Conservation (phyloP, 2,888 invertebrate genomes). For the Aporophyla lueneburgensis region DNA sequence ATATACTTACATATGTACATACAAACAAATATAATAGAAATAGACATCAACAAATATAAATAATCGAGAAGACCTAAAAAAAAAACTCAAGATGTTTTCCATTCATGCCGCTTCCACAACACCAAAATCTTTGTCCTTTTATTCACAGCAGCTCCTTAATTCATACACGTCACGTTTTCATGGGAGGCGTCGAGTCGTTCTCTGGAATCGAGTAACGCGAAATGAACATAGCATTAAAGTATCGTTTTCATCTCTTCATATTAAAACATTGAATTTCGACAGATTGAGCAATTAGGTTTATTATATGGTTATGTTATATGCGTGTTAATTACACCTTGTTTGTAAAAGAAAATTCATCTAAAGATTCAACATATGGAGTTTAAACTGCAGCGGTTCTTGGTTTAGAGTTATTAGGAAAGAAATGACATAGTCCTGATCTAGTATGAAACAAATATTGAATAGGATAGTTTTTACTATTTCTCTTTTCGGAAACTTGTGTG, state of each 20-base stretch:
- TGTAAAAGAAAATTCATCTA: neutral
- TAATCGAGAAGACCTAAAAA: neutral
- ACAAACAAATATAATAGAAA: no score
- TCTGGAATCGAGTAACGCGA: conserved; percentile 80
- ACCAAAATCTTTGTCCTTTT: conserved; percentile 69
- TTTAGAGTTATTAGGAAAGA: neutral
- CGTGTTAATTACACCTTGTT: conserved; percentile 20
- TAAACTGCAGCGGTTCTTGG: neutral
- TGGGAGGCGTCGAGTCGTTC: conserved; percentile 81
- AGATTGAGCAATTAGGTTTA: conserved; percentile 56
- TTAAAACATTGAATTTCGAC: conserved; percentile 69
- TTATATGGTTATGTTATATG: conserved; percentile 17
- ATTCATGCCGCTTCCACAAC: conserved; percentile 67
- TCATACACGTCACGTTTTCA: conserved; percentile 87
- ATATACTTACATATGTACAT: no score
- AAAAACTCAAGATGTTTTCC: neutral
- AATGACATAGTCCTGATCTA: neutral
- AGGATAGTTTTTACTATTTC: neutral
- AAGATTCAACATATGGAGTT: neutral
- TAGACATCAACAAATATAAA: neutral
- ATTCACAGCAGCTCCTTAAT: conserved; percentile 83
- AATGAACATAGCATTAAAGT: conserved; percentile 81
- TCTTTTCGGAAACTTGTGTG: fast-evolving
- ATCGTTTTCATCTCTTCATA: conserved; percentile 77
- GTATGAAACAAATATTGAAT: no score